Evolutionary conservation across 1,140 invertebrate species (phyloP).

Genomic region (Drosophila nannoptera): DNA sequence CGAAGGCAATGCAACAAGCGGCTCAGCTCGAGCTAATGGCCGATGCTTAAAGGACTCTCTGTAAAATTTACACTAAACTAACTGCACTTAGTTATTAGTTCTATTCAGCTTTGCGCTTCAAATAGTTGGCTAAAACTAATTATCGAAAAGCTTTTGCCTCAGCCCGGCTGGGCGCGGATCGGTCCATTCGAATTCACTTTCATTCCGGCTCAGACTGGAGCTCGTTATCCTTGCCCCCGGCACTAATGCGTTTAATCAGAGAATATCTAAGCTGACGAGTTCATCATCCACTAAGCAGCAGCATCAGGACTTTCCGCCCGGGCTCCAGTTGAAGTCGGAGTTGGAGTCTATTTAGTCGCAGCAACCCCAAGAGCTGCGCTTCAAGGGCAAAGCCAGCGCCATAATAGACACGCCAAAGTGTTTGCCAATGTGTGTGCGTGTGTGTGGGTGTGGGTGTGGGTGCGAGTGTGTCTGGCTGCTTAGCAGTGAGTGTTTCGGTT

Average conservation of each 20-base stretch:
- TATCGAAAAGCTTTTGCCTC: too few relatives aligned
- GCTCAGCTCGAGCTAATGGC: too few relatives aligned
- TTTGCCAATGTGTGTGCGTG: constrained; percentile 35
- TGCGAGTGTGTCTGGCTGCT: constrained; percentile 14
- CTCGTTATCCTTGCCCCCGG: too few relatives aligned
- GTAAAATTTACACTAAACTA: too few relatives aligned
- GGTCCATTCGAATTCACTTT: too few relatives aligned
- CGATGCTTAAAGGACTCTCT: too few relatives aligned
- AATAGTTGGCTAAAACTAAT: too few relatives aligned
- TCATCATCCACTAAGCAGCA: constrained; percentile 26
- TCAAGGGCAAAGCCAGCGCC: constrained; percentile 40
- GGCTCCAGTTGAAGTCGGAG: not conserved
- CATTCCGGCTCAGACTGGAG: not conserved
- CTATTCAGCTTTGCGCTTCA: too few relatives aligned
- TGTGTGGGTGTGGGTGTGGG: constrained; percentile 15
- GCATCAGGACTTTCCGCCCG: not conserved
- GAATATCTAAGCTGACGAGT: constrained; percentile 32
- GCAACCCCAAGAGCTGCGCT: constrained; percentile 17
- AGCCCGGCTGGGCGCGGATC: too few relatives aligned
- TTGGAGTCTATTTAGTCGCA: constrained; percentile 5
- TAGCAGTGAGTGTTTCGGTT: constrained; percentile 36
- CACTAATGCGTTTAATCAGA: constrained; percentile 28
- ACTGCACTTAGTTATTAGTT: too few relatives aligned
- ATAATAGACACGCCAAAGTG: constrained; percentile 71
- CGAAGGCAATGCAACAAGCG: too few relatives aligned